Conservation (phyloP, 2,888 invertebrate genomes). For the Macrophya annulata region DNA sequence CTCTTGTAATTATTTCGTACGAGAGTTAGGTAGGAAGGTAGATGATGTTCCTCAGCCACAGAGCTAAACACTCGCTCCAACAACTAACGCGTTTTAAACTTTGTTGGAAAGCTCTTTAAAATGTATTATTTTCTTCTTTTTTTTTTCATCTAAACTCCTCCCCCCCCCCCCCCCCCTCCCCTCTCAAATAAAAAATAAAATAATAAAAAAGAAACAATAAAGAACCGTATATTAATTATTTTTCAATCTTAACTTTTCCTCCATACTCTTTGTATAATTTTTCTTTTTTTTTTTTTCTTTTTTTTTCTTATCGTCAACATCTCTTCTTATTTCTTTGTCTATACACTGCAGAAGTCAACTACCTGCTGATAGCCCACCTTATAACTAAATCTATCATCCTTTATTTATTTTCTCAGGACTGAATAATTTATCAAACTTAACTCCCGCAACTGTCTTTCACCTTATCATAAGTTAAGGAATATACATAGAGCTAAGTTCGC, state of each 20-base stretch:
- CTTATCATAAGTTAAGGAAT: no score
- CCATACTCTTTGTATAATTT: background rate
- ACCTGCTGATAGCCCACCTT: background rate
- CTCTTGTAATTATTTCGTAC: conserved; percentile 32
- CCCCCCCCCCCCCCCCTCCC: no score
- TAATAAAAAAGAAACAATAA: no score
- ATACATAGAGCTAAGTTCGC: background rate
- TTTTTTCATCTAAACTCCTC: background rate
- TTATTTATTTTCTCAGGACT: background rate
- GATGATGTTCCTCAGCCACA: background rate
- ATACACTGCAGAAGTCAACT: background rate
- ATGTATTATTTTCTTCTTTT: background rate
- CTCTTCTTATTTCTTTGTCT: background rate
- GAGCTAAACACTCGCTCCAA: background rate
- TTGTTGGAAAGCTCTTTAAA: background rate
- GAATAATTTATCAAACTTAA: background rate
- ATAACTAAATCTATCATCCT: background rate
- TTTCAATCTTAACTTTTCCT: background rate
- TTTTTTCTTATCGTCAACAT: no score
- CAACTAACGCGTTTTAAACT: background rate
- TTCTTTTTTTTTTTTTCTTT: background rate
- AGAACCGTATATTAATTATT: background rate
- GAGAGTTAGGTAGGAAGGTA: background rate
- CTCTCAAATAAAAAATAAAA: no score
- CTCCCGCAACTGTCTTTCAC: background rate